Conservation (phyloP, 2,888 invertebrate genomes). For the Timema cristinae region DNA sequence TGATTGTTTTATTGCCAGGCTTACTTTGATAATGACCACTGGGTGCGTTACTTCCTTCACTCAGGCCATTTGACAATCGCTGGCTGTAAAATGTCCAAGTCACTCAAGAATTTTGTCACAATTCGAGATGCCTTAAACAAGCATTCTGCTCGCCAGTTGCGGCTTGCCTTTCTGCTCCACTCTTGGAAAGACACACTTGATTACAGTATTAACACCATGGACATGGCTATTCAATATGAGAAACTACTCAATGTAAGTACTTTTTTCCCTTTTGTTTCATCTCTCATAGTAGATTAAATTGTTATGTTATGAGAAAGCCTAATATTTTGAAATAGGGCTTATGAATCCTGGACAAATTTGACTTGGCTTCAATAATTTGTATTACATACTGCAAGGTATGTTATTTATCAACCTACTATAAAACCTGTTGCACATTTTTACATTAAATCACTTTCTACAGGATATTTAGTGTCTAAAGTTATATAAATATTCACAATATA, state of each 20-base stretch:
- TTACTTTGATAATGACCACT: conserved; percentile 79
- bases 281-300: too few species aligned
- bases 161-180: conserved; percentile 91
- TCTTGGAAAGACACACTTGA: conserved; percentile 98
- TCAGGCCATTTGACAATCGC: conserved; percentile 96
- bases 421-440: too few species aligned
- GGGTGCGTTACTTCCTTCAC: conserved; percentile 98
- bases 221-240: conserved; percentile 88
- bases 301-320: too few species aligned
- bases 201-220: conserved; percentile 94
- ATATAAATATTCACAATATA: too few species aligned
- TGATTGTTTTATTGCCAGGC: conserved; percentile 56
- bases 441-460: too few species aligned
- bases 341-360: too few species aligned
- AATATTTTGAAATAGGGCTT: too few species aligned
- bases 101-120: conserved; percentile 94
- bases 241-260: conserved; percentile 76
- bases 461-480: too few species aligned
- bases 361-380: too few species aligned
- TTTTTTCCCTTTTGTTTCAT: background rate
- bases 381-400: too few species aligned
- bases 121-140: conserved; percentile 86
- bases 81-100: conserved; percentile 99
- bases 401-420: too few species aligned
- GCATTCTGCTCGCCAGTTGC: conserved; percentile 81